Conservation (phyloP, 1,140 invertebrate species). For the Paralvinella palmiformis region DNA sequence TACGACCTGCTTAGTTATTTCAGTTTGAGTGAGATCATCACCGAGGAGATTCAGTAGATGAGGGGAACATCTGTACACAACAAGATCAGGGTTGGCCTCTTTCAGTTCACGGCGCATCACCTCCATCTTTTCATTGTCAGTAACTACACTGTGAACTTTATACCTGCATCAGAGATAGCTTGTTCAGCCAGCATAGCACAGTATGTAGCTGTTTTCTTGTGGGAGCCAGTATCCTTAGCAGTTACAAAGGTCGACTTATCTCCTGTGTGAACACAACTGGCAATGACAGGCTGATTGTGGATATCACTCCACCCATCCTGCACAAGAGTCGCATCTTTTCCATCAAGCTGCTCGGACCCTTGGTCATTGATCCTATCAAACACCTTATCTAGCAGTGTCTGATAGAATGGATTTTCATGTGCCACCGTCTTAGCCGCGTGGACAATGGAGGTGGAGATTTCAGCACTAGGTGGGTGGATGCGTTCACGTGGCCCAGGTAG, state of each 20-base stretch:
- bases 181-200: constrained; percentile 1
- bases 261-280: background rate
- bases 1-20: background rate
- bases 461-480: no score
- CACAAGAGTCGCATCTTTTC: constrained; percentile 5
- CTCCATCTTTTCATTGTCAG: background rate
- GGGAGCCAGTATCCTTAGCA: background rate
- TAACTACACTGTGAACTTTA: constrained; percentile 2
- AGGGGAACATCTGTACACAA: constrained; percentile 8
- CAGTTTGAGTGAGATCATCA: background rate
- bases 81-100: background rate
- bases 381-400: constrained; percentile 4
- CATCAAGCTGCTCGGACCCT: background rate
- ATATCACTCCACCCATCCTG: constrained; percentile 4
- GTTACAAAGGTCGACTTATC: background rate
- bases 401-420: no score
- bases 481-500: no score
- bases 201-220: constrained; percentile 1
- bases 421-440: no score
- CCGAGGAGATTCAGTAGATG: constrained; percentile 4
- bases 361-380: background rate
- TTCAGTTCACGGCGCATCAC: background rate
- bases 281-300: background rate
- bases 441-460: no score
- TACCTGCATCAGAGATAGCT: background rate